Base-by-base conservation (phyloP, 2,888 invertebrate species). In the Dynastes maya region DNA sequence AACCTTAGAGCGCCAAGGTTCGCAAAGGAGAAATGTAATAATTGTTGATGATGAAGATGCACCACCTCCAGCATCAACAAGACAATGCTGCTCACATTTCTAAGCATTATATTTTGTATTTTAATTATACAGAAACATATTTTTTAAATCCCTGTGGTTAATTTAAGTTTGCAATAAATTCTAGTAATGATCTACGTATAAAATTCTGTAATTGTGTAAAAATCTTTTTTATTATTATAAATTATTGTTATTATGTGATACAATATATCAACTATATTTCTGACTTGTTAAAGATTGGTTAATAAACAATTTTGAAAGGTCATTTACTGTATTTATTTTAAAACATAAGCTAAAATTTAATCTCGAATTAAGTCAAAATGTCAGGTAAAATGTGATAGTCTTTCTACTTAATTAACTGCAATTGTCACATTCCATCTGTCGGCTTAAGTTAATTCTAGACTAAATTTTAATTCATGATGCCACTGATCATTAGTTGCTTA, bases 11-110 rank as follows among this genome's bases (percentile, higher is more conserved):
- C 81, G 88, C 74, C 87, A 86, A 71, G 87, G 87, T 82, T 88
- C 88, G 2, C 86, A 87, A 77, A 84, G 87, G 78, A 80, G 85
- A 75, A 88, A 87, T 80, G 87, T 89, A 32, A 83, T 88, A 8
- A 86, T 88, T 45, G 87, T 89, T 40, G 88, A 88, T 78, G 88
- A 88, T 78, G 88, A 88, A 80, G 87, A 88, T 64, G 80, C 84
- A 32, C 81, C 84, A 45, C 81, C 83, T 64, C 71, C 82, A 45
- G 83, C 84, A n/a, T 82, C 83, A 22, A 82, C 83, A 45, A 85
- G 84, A 81, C 82, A 83, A 49, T 88, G 88, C 79, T 88, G 88
- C 80, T 84, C 84, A 58, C 84, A 75, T 81, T 85, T 85, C 74
- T 87, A 84, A 71, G 22, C 51, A 27, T 45, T 53, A 49, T 64